A percentile compares a stretch with the other conserved stretches of the same genome.
Conservation (phyloP, 2,797 vertebrate species). For the Setipinna tenuifilis region DNA sequence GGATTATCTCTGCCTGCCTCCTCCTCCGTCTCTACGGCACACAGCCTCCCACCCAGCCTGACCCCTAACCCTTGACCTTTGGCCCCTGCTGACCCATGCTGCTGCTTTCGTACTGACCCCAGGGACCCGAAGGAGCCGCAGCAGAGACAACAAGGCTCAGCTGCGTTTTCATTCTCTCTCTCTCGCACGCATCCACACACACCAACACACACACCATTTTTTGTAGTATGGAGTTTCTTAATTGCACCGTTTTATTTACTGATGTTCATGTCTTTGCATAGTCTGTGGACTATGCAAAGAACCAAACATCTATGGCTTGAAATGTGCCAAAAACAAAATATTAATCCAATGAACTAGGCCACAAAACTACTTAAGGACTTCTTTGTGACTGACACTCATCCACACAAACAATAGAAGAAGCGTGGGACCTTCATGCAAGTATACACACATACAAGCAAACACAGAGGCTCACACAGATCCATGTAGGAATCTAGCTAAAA, state of each 20-base stretch:
- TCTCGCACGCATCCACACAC: background rate
- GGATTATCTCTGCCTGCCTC: constrained; percentile 11
- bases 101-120: constrained; percentile 43
- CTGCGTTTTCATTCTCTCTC: background rate
- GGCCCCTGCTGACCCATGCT: constrained; percentile 45
- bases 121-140: constrained; percentile 23
- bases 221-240: background rate
- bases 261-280: background rate
- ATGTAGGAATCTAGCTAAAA: background rate
- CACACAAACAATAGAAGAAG: background rate
- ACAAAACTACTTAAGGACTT: background rate
- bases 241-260: background rate
- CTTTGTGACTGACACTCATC: background rate
- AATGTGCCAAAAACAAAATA: background rate
- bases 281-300: background rate
- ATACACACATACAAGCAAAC: constrained; percentile 32
- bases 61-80: constrained; percentile 62
- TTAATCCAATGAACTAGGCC: background rate
- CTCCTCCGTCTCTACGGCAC: background rate
- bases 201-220: background rate
- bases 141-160: background rate
- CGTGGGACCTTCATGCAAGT: background rate
- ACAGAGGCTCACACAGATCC: background rate
- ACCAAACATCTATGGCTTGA: background rate
- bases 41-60: constrained; percentile 22